These are phyloP conservation scores for Zalophus californianus DNA, from an alignment of 2,797 vertebrate species.

Conservation along the genomic window DNA sequence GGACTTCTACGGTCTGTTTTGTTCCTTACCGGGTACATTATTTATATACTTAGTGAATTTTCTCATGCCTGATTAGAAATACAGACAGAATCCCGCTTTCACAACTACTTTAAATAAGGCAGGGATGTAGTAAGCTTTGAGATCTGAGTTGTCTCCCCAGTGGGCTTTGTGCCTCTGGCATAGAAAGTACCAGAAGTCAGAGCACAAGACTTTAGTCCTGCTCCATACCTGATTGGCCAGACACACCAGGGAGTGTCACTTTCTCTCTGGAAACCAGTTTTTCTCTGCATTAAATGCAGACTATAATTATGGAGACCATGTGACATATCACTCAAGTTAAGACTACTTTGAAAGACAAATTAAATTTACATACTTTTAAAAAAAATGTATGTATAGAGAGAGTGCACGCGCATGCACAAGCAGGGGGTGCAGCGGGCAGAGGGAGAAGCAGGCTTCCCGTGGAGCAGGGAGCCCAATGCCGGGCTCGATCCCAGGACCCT, in stretches of 20 bases:
- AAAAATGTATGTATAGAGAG: no score
- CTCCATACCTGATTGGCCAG: not conserved
- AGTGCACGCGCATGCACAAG: no score
- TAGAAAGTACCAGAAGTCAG: not conserved
- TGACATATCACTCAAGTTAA: not conserved
- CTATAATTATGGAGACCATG: not conserved
- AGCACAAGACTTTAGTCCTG: not conserved
- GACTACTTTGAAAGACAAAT: not conserved
- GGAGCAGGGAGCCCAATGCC: rapidly evolving
- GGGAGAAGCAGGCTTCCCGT: no score
- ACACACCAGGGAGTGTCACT: not conserved
- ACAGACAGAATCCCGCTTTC: not conserved
- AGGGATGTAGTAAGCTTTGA: not conserved
- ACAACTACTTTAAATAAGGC: not conserved
- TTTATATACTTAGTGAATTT: not conserved
- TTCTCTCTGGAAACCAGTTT: not conserved
- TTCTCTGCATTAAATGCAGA: not conserved
- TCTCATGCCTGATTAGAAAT: constrained; percentile 14
- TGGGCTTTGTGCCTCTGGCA: not conserved
- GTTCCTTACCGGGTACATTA: not conserved
- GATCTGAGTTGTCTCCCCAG: not conserved
- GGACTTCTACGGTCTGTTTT: not conserved
- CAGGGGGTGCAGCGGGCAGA: no score
- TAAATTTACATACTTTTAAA: not conserved
- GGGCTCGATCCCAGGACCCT: no score